A percentile compares a stretch with the other conserved stretches of the same genome.
These are phyloP conservation scores for Elanus axillaris DNA, from an alignment of 2,113 vertebrate species.

Conservation along the genomic window DNA sequence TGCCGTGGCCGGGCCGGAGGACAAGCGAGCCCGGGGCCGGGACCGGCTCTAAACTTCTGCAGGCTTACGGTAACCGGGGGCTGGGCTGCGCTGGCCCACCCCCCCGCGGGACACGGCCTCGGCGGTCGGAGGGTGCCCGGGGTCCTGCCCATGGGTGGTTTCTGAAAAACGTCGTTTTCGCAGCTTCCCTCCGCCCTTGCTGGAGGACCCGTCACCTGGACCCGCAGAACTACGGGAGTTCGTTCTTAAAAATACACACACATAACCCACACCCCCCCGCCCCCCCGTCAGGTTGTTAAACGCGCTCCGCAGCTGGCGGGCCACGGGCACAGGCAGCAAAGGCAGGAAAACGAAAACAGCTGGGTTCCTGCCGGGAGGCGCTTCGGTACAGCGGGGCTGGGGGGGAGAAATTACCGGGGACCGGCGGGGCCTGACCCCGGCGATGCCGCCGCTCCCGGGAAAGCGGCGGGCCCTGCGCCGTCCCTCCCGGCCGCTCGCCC, in stretches of 20 bases:
- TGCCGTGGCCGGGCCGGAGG: background rate
- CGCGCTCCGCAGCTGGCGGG: background rate
- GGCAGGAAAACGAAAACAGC: background rate
- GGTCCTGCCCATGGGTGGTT: background rate
- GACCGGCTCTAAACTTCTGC: background rate
- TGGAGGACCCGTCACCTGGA: background rate
- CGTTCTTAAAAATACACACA: background rate
- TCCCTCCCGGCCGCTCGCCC: background rate
- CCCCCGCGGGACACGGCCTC: background rate
- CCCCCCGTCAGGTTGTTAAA: background rate
- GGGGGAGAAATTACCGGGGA: too few relatives aligned
- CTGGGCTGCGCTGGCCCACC: background rate
- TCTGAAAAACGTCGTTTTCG: background rate
- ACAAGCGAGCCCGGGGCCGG: background rate
- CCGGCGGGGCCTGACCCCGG: background rate
- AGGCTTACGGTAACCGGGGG: background rate
- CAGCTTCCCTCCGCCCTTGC: background rate
- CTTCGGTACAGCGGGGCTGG: background rate
- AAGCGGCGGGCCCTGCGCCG: background rate
- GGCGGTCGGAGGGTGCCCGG: background rate
- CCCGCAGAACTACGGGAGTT: background rate
- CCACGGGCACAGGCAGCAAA: background rate
- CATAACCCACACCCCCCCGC: too few relatives aligned
- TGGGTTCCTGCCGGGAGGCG: too few relatives aligned
- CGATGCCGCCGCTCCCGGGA: background rate